Base-by-base conservation (phyloP, 1,140 invertebrate species). In the Bombyx mori region DNA sequence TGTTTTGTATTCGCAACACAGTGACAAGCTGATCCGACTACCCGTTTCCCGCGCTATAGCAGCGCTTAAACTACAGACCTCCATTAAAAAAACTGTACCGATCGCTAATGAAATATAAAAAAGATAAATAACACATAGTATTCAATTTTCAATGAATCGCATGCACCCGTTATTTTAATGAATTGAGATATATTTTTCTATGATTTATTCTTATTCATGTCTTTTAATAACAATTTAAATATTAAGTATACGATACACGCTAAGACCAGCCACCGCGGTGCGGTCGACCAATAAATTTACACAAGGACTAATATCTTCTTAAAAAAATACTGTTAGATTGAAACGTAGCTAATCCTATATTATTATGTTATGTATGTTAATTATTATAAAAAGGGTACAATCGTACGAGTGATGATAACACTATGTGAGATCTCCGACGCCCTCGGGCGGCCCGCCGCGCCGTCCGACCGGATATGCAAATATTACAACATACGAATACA, bases 321-420 rank as follows among this genome's bases (percentile, higher is more conserved):
- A 86, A 86, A 86, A 86, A 86, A 86, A 86, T 86, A 86, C 83
- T 85, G 83, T 86, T 86, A 86, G 83, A 85, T 86, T 82, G 83
- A 86, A 86, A 86, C 79, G 77, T 84, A 85, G 82, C 81, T 84
- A 83, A 79, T 73, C 74, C 83, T 86, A 86, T 81, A 76, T 77
- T 78, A 74, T 76, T 83, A 83, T 82, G 79, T 83, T 35, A 35
- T 35, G 81, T 83, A 85, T 77, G 71, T 73, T 71, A 61, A 68
- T 80, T 73, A 79, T 78, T 75, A 79, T 81, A 75, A 75, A 71
- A 79, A 81, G 78, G 77, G 75, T 81, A 83, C 74, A 80, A 82
- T 82, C 73, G 78, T 83, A 80, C 73, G 71, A 78, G 74, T 76
- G 80, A 79, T 79, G 79, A 83, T 82, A 82, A 86, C 75, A 68